Conservation (phyloP, 2,113 vertebrate genomes). For the Gymnorhina tibicen region DNA sequence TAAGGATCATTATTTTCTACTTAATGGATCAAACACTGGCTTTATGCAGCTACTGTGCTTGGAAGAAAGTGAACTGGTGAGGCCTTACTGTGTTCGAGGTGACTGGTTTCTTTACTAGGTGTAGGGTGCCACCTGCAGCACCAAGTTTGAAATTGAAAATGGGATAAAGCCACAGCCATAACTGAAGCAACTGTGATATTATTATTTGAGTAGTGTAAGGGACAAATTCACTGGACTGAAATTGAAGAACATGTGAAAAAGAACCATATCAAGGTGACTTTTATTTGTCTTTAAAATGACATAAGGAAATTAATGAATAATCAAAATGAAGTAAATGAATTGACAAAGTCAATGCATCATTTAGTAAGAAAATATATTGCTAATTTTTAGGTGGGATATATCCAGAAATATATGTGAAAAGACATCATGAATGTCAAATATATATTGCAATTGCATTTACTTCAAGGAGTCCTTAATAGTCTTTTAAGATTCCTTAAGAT, state of each 20-base stretch:
- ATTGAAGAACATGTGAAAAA: background rate
- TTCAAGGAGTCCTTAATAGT: background rate
- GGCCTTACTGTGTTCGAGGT: background rate
- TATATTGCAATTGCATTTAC: background rate
- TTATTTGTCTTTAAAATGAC: background rate
- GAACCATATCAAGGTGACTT: background rate
- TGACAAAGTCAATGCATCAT: background rate
- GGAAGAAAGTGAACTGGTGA: fast-evolving
- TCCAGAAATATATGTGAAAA: background rate
- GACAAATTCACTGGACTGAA: background rate
- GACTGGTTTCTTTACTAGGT: background rate
- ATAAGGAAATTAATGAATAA: background rate
- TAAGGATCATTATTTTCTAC: background rate
- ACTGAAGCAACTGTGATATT: background rate
- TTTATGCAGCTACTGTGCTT: background rate
- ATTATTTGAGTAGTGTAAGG: fast-evolving
- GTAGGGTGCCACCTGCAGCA: slow-evolving; percentile 43
- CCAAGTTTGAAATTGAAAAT: background rate
- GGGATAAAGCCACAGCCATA: background rate
- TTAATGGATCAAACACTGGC: background rate
- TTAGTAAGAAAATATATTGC: background rate
- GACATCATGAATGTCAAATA: background rate
- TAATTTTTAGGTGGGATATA: background rate
- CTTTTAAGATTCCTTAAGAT: background rate
- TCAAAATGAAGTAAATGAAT: background rate